Base-by-base conservation (phyloP, 2,888 invertebrate genomes). In the Caenorhabditis sp. region DNA sequence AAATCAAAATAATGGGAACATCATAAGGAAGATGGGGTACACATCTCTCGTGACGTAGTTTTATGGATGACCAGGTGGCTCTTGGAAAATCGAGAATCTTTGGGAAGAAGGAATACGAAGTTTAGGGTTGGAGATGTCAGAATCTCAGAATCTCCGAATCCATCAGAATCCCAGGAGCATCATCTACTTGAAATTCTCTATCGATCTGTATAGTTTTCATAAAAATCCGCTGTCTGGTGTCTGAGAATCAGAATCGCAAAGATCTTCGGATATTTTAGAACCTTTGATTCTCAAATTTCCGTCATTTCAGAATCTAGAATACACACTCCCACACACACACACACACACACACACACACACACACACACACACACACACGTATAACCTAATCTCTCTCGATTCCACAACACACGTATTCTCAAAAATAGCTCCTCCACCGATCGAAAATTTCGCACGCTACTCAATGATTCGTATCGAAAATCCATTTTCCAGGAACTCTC, bases 401-500 rank as follows among this genome's bases (percentile, higher is more conserved):
- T 47, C 54, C 19, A 54, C 24, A 24, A 54, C 10, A 26, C 54
- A 47, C 47, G 47, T 54, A 26, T 24, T 14, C 38, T 28, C 22
- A 35, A 22, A 66, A 51, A 51, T 51, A 51, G 22, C 35, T 31
- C 31, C 4, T n/a, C n/a, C 38, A 2, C 12, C 14, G 1, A 0
- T 61, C 12, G 12, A 7, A 59, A n/a, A n/a, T n/a, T 64, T 74
- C 74, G 64, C 74, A 74, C 74, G 74, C n/a, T 28, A n/a, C 31
- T 7, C 24, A 4, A 1, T 35, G 19, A 59, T 70, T 58, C 56
- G 24, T 31, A 14, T 35, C n/a, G 28, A 8, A 35, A 2, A 22
- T 41, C 59, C 61, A 26, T 31, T 61, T 86, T 87, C 61, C 86
- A 88, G 91, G 47, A 91, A 91, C 63, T 91, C 91, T 31, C 91